Evolutionary conservation across 2,888 invertebrate species (phyloP).

Genomic region (Drosophila merina): DNA sequence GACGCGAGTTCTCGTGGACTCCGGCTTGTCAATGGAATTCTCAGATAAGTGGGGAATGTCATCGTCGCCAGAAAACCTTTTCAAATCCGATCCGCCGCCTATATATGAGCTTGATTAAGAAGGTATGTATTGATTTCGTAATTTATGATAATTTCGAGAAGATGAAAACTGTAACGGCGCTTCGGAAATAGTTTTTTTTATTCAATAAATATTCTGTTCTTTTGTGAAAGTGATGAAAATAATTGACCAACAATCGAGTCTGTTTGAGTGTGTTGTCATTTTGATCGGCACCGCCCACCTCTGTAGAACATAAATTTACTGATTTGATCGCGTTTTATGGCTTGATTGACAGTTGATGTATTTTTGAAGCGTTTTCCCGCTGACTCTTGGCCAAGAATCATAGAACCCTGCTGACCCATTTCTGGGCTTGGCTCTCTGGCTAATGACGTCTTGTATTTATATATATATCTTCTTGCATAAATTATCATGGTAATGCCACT

Average conservation of each 20-base stretch:
- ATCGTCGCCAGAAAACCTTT: constrained; percentile 9
- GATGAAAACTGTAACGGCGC: constrained; percentile 36
- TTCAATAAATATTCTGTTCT: constrained; percentile 17
- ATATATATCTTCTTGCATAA: constrained; percentile 40
- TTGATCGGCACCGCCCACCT: constrained; percentile 12
- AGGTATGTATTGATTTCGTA: constrained; percentile 36
- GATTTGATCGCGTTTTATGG: constrained; percentile 42
- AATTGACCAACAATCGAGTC: not conserved
- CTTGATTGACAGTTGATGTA: constrained; percentile 58
- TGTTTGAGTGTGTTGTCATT: constrained; percentile 6
- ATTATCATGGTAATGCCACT: constrained; percentile 43
- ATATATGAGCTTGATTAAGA: constrained; percentile 11
- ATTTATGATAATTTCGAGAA: constrained; percentile 61
- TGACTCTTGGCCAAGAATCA: constrained; percentile 9
- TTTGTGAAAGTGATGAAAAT: constrained; percentile 21
- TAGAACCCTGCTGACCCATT: constrained; percentile 40
- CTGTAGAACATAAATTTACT: constrained; percentile 43
- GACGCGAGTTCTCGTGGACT: constrained; percentile 35
- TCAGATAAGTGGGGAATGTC: constrained; percentile 42
- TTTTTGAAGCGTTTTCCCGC: constrained; percentile 3
- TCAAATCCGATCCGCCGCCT: constrained; percentile 14
- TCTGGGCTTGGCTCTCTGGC: constrained; percentile 15
- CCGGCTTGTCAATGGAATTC: constrained; percentile 14
- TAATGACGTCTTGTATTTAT: constrained; percentile 20
- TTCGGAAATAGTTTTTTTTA: constrained; percentile 20